Evolutionary conservation across 2,113 vertebrate genomes (phyloP).

Genomic region (Serinus canaria): DNA sequence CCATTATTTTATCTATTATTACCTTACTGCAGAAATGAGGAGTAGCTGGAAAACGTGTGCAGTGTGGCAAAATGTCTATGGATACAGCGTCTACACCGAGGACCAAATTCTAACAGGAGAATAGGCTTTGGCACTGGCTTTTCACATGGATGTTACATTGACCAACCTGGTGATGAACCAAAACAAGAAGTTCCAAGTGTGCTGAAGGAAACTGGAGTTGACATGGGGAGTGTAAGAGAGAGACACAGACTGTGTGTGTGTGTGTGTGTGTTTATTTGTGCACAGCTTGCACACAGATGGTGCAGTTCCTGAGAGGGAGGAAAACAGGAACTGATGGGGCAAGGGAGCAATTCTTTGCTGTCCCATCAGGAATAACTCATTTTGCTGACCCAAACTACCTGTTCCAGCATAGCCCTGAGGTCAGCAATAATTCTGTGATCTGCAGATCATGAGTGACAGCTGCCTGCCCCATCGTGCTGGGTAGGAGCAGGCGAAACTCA

Average conservation of each 20-base stretch:
- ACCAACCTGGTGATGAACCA: not conserved
- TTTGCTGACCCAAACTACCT: not conserved
- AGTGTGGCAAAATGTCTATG: not conserved
- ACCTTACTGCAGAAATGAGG: not conserved
- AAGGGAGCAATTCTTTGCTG: not conserved
- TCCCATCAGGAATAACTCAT: not conserved
- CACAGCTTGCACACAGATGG: not conserved
- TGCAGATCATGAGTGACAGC: not conserved
- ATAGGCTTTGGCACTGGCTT: not conserved
- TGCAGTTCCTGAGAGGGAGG: not conserved
- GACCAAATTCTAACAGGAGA: not conserved
- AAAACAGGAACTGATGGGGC: not conserved
- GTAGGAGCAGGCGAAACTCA: not conserved
- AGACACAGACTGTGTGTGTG: accelerated
- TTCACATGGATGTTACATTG: not conserved
- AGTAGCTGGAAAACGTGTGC: not conserved
- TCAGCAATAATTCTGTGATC: not conserved
- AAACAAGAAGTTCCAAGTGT: not conserved
- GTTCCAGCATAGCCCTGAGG: not conserved
- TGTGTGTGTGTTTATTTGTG: accelerated
- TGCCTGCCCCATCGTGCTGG: not conserved
- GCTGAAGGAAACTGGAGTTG: not conserved
- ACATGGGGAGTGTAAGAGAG: too few relatives aligned
- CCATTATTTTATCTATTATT: not conserved
- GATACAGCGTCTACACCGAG: not conserved